Conservation (phyloP, 2,113 vertebrate species). For the Aldabrachelys gigantea region DNA sequence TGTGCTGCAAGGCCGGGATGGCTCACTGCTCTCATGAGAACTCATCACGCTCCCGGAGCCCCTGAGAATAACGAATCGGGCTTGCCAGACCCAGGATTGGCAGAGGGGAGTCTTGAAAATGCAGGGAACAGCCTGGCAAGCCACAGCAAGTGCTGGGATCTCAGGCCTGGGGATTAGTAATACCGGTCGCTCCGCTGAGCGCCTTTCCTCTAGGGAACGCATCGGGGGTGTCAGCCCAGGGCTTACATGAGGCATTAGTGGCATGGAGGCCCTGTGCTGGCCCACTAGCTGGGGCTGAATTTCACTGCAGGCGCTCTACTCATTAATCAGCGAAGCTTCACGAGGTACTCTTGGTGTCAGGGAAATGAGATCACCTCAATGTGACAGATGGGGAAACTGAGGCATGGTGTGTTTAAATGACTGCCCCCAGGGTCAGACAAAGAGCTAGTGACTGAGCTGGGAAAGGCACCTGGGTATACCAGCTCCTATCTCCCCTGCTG, state of each 20-base stretch:
- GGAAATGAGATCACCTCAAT: background rate
- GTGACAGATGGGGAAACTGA: constrained; percentile 8
- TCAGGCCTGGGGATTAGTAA: background rate
- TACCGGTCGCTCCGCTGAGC: background rate
- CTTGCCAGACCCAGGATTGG: constrained; percentile 21
- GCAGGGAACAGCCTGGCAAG: constrained; percentile 16
- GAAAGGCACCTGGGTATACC: background rate
- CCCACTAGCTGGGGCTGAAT: background rate
- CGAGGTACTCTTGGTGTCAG: background rate
- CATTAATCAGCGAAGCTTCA: background rate
- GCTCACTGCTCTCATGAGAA: background rate
- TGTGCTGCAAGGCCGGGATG: background rate
- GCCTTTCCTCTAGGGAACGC: constrained; percentile 39
- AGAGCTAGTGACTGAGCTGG: background rate
- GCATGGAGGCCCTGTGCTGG: background rate
- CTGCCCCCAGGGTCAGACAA: background rate
- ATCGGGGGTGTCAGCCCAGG: constrained; percentile 31
- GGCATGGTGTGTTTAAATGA: background rate
- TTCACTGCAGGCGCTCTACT: background rate
- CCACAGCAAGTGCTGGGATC: background rate
- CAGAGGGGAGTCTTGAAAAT: background rate
- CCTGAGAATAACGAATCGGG: background rate
- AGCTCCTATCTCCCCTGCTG: background rate
- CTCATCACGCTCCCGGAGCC: background rate
- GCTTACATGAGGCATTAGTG: background rate